Evolutionary conservation across 1,140 invertebrate species (phyloP), one percentile per base, ranked within the genome.

Genomic region (Polyergus mexicanus): DNA sequence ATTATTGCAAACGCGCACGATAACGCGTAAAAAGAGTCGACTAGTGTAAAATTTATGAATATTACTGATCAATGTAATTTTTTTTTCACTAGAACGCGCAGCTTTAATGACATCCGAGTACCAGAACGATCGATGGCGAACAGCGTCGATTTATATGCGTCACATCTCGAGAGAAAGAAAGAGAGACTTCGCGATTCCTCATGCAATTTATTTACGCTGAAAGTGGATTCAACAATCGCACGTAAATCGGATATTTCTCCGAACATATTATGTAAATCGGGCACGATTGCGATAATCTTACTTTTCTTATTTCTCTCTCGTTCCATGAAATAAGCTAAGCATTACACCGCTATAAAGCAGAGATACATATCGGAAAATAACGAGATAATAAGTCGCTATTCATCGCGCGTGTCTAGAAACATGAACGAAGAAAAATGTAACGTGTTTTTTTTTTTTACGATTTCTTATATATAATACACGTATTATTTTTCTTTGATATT

Each of bases 191-290:
- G 68, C 38, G 41, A 81, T 81, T 51, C 58, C 51, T 72, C 78
- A 72, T 51, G 78, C 78, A 60, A 72, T 68, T 72, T 60, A 72
- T 72, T 83, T 54, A 8, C 54, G 41, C 68, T n/a, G 68, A n/a
- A 83, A 83, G 66, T 83, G 68, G 68, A 72, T 72, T 54, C 8
- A 35, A 19, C 78, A 35, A 83, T 83, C 78, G 66, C 54, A 74
- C 68, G 68, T 83, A 47, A 83, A 83, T 83, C 78, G 56, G 51
- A 81, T 51, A 81, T 81, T 72, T 71, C 38, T 81, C 78, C 13
- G 22, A 6, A 5, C 28, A 35, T 2, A 25, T 60, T 58, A 51
- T 51, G 16, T 51, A 41, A n/a, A 81, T 44, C 10, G 65, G 8
- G 38, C 35, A 10, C 47, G 13, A 28, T 10, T 44, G 62, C 32